phyloP scores from a whole-genome alignment of 2,797 vertebrate species.

The Acrossocheilus fasciatus region DNA sequence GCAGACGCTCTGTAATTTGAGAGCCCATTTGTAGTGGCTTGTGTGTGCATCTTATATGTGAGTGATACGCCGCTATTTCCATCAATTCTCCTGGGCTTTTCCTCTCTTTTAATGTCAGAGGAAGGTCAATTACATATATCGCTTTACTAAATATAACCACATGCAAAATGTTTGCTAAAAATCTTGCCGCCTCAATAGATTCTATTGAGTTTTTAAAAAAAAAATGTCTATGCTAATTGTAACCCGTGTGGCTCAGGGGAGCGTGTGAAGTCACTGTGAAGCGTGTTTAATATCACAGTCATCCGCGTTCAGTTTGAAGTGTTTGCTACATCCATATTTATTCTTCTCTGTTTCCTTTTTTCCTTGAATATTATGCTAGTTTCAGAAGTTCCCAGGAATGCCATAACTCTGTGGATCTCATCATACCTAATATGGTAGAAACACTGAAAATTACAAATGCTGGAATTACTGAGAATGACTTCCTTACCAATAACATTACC shows the following conservation, averaged over 20 bases:
- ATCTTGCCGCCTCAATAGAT: constrained; percentile 20
- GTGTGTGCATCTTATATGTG: constrained; percentile 51
- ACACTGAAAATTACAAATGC: constrained; percentile 66
- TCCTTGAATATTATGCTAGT: constrained; percentile 64
- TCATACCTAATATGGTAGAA: constrained; percentile 71
- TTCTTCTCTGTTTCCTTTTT: constrained; percentile 36
- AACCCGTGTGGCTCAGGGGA: constrained; percentile 42
- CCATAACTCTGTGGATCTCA: constrained; percentile 68
- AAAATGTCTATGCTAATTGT: constrained; percentile 33
- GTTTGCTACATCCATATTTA: constrained; percentile 64
- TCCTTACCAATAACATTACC: constrained; percentile 65
- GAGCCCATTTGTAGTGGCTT: constrained; percentile 49
- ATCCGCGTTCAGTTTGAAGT: constrained; percentile 41
- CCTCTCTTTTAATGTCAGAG: constrained; percentile 52
- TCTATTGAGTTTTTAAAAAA: not conserved
- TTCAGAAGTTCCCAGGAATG: constrained; percentile 67
- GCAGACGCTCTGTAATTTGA: constrained; percentile 61
- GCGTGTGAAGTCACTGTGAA: constrained; percentile 50
- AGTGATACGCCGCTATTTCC: constrained; percentile 60
- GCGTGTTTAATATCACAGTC: constrained; percentile 53
- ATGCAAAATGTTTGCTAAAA: constrained; percentile 40
- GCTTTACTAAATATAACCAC: constrained; percentile 58
- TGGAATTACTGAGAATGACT: constrained; percentile 65
- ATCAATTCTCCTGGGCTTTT: constrained; percentile 54
- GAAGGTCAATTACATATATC: constrained; percentile 64